These are phyloP conservation scores for Diadophis punctatus DNA, from an alignment of 2,113 vertebrate species.

Conservation along the genomic window DNA sequence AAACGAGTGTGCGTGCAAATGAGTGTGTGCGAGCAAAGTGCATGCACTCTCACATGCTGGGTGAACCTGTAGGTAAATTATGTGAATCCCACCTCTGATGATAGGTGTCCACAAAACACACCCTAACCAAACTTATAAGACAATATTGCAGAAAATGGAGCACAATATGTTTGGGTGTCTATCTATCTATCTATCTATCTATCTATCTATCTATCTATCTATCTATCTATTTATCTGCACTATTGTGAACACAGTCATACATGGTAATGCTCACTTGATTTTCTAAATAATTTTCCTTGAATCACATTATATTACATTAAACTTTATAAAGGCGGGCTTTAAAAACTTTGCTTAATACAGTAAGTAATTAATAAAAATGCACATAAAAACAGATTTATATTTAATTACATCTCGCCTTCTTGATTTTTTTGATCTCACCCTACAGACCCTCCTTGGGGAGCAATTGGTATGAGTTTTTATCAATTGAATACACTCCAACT, in stretches of 20 bases:
- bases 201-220: neutral
- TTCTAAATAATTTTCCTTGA: neutral
- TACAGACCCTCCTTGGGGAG: neutral
- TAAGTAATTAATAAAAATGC: neutral
- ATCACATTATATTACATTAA: neutral
- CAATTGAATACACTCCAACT: neutral
- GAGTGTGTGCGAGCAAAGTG: no score
- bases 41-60: no score
- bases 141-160: constrained; percentile 21
- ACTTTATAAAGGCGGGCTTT: neutral
- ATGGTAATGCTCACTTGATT: constrained; percentile 26
- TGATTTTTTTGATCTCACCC: neutral
- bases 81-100: neutral
- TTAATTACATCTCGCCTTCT: neutral
- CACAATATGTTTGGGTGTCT: neutral
- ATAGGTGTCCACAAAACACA: constrained; percentile 19
- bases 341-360: neutral
- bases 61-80: no score
- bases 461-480: neutral
- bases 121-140: neutral
- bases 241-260: constrained; percentile 18
- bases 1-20: no score
- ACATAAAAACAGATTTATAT: neutral
- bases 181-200: neutral
- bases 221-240: neutral